Evolutionary conservation across 2,888 invertebrate species (phyloP).

Genomic region (Nesidiocoris tenuis): DNA sequence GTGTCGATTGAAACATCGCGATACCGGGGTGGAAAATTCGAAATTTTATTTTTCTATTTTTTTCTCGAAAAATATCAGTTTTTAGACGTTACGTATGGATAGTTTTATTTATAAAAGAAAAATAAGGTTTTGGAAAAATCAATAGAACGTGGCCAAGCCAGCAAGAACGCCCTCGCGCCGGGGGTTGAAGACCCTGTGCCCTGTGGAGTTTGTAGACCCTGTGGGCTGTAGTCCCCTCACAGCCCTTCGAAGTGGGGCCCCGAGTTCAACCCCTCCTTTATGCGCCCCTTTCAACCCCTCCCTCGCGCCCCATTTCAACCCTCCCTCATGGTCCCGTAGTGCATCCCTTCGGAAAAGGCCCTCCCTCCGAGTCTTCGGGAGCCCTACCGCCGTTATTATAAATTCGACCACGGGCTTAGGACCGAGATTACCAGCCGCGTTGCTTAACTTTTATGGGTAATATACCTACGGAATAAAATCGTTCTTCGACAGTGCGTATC

Average conservation of each 20-base stretch:
- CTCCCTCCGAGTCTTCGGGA: not conserved
- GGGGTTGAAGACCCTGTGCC: conserved; percentile 36
- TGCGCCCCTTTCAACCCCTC: not conserved
- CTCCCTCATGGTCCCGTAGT: not conserved
- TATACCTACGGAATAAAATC: too few species aligned
- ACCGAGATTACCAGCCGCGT: not conserved
- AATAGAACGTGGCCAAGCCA: not conserved
- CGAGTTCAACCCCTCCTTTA: not conserved
- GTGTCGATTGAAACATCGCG: not conserved
- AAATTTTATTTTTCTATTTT: not conserved
- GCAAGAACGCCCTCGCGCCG: conserved; percentile 13
- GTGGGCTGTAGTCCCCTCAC: not conserved
- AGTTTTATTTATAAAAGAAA: not conserved
- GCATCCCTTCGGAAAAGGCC: conserved; percentile 1
- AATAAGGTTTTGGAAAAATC: not conserved
- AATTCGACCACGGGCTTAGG: not conserved
- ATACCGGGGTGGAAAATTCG: too few species aligned
- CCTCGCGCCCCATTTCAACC: not conserved
- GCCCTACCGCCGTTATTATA: not conserved
- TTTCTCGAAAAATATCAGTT: not conserved
- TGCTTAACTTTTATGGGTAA: too few species aligned
- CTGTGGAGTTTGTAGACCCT: conserved; percentile 38
- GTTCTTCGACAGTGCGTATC: too few species aligned
- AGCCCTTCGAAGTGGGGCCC: conserved; percentile 21
- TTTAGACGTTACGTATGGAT: not conserved